These are phyloP conservation scores for Tapirus terrestris DNA, from an alignment of 2,113 vertebrate species.

Conservation along the genomic window DNA sequence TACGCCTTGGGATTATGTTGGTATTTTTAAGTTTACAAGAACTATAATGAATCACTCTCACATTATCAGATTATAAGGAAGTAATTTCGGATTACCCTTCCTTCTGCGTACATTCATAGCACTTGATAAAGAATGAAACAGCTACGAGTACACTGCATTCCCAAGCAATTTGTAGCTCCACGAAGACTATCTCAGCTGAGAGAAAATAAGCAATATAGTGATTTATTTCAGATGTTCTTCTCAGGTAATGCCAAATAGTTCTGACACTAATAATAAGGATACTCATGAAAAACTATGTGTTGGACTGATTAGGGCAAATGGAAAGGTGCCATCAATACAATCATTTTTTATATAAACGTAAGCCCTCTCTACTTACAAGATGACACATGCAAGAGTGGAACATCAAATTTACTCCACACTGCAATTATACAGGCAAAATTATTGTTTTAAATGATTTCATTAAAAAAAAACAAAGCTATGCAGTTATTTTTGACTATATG, in stretches of 20 bases:
- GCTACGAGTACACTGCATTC: not conserved
- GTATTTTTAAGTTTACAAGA: not conserved
- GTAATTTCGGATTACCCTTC: not conserved
- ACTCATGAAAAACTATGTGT: not conserved
- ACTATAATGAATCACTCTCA: not conserved
- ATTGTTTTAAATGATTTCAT: not conserved
- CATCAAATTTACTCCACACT: not conserved
- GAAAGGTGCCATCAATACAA: not conserved
- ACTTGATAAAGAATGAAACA: not conserved
- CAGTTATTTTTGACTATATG: not conserved
- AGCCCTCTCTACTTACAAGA: not conserved
- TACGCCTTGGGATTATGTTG: not conserved
- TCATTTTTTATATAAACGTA: not conserved
- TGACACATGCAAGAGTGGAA: not conserved
- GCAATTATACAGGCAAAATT: not conserved
- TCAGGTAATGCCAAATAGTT: not conserved
- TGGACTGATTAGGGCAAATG: not conserved
- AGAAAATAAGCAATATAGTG: not conserved
- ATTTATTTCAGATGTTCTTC: conserved; percentile 34
- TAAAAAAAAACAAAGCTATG: not conserved
- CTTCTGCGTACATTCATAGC: not conserved
- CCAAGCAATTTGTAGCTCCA: not conserved
- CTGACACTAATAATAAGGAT: not conserved
- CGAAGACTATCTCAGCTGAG: not conserved
- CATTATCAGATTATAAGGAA: not conserved